Evolutionary conservation across 1,140 invertebrate species (phyloP), one percentile per base, ranked within the genome.

Genomic region (Melanaphis sacchari): DNA sequence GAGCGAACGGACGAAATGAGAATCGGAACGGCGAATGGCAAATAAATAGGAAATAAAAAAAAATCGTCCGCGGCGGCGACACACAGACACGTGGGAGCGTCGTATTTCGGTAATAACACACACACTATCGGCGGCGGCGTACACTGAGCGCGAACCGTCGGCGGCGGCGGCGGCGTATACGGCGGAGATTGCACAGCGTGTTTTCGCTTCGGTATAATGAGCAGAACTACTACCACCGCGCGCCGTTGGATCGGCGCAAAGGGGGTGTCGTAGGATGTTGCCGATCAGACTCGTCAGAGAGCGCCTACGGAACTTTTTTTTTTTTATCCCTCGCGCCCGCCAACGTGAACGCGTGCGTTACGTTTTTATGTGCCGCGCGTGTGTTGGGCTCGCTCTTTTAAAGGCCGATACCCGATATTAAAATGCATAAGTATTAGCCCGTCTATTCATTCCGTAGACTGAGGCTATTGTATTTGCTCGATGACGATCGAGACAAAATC

Each of bases 181-280:
- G 84, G 49, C 46, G 36, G 88, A 89, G 88, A 89, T 89, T 89
- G 88, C 88, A 54, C 88, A 54, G 91, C 91, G 91, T 93, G 91
- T 85, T 46, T 84, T 93, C 81, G 76, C 91, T 93, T 85, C 81
- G 76, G 76, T 93, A 92, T n/a, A 93, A 84, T 93, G 81, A 84
- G 76, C 46, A 93, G 81, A 24, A 93, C 81, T 84, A 41, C 91
- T 52, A 85, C 91, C 91, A 66, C 88, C 88, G 81, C 91, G 26
- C 91, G 91, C n/a, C 59, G 40, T 38, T 22, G 31, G 41, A 36
- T 46, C 66, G 40, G 41, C 66, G 90, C 90, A 82, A 92, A 81
- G 90, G 76, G 59, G 90, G 46, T 46, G 90, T 82, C n/a, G 41
- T 66, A 24, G n/a, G 36, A n/a, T 46, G 81, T 26, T 38, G 76